Evolutionary conservation across 2,113 vertebrate genomes (phyloP), one percentile per base, ranked within the genome.

Genomic region (Nestor notabilis): DNA sequence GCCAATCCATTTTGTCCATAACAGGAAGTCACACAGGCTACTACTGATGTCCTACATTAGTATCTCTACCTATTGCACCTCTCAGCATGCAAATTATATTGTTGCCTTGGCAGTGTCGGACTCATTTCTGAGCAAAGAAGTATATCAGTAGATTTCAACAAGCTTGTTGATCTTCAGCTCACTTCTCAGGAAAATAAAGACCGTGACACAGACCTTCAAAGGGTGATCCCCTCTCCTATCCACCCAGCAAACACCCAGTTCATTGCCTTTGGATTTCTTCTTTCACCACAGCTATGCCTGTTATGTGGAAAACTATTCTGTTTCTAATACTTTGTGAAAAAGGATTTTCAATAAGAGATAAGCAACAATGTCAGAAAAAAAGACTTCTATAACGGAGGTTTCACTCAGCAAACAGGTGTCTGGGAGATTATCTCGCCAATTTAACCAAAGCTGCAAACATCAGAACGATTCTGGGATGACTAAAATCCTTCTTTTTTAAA

Each of bases 371-470:
- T 66, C 85, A 87, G 93, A 39, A 39, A 39, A 77, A 93, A 88
- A 94, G 19, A 84, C 83, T 82, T 79, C 56, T 39, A 15, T 69
- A 58, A 70, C 1, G 2, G 91, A 80, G 90, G 68, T 83, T 89
- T 96, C 94, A 65, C 95, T 93, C 82, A 11, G 84, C 90, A 87
- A 95, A 90, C 97, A 96, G 95, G 95, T 96, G 96, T 76, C 95
- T 53, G 21, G 46, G 83, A 94, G 97, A 97, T 97, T 96, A 96
- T 93, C 84, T 91, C 18, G 0, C 89, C 93, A 96, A 95, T 84
- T 96, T 94, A 95, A 90, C 84, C 89, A 93, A 77, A 95, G 91
- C 91, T 95, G 93, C 85, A 87, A 92, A 90, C 63, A 92, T 63
- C 90, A 94, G 52, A 82, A 76, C 0, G 8, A 60, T 74, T 83